Evolutionary conservation across 2,113 vertebrate species (phyloP).

Genomic region (Pterocles orientalis): DNA sequence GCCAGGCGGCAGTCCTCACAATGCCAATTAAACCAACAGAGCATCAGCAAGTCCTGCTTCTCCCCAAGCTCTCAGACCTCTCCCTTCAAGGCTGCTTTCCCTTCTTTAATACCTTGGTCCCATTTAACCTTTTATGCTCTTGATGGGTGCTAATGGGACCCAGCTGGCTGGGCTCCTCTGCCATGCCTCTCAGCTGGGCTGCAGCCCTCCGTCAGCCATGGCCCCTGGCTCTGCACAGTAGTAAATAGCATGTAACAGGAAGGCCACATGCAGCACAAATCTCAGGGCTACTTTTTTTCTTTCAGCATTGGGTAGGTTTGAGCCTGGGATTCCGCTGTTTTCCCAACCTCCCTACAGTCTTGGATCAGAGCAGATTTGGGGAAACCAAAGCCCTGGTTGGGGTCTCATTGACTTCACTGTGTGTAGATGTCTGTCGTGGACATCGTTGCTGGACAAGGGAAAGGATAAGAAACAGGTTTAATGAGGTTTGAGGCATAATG

Average conservation of each 20-base stretch:
- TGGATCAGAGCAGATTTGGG: background rate
- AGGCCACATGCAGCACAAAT: background rate
- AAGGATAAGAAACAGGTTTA: background rate
- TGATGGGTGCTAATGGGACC: background rate
- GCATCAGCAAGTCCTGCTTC: background rate
- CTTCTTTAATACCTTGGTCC: background rate
- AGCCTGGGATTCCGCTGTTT: background rate
- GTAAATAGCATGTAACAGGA: background rate
- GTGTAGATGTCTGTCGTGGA: background rate
- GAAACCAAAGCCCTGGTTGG: background rate
- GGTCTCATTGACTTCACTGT: background rate
- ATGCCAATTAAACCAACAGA: background rate
- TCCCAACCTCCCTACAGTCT: background rate
- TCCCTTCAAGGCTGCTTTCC: background rate
- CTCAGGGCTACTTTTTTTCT: background rate
- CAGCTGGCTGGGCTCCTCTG: background rate
- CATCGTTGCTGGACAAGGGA: background rate
- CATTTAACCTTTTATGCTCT: background rate
- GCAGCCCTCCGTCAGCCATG: background rate
- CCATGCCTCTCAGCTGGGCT: fast-evolving
- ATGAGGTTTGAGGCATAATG: background rate
- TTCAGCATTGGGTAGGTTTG: background rate
- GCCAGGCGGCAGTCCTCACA: background rate
- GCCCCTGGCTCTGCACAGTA: background rate
- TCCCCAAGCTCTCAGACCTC: background rate